Base-by-base conservation (phyloP, 2,797 vertebrate species). In the Sebastes trivittatus region DNA sequence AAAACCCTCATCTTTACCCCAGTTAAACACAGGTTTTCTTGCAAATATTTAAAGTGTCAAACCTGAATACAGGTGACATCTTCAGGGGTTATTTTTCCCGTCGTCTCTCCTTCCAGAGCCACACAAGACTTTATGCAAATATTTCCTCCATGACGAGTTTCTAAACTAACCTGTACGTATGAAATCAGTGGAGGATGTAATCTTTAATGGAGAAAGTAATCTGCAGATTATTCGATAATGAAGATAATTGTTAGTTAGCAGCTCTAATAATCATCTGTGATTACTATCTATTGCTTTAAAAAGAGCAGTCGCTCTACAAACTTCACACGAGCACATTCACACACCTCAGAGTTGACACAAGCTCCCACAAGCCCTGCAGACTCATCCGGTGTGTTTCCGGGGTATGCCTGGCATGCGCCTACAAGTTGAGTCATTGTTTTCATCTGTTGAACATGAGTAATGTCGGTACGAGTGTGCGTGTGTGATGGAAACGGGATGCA, bases 351-450 rank as follows among this genome's bases (percentile, higher is more conserved):
- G 80, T 75, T 46, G 68, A 80, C 90, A 88, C 88, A 88, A 73
- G 91, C 85, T 77, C 58, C 86, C 88, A 92, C 88, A 92, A 25
- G 90, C 83, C 86, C 80, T 63, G 76, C 54, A 62, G 38, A 75
- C 75, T 59, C 49, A 78, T 71, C 72, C 56, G 52, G 84, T 85
- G n/a, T 83, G 87, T 72, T 81, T 79, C 80, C 20, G 22, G 77
- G 84, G 83, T 78, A 80, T 87, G 86, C 76, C 81, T 78, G 89
- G 88, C 88, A 90, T 93, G 89, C 79, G 58, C 25, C 81, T 87
- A 61, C 91, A 92, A 23, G 88, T 88, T 87, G 88, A 91, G 63
- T 92, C 91, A 92, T 86, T 91, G 87, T 91, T 92, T 87, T 91
- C 78, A 88, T 89, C 85, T 46, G 82, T 73, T 80, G 36, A 78